phyloP scores from a whole-genome alignment of 2,797 vertebrate species.

The Pseudochirops corinnae region DNA sequence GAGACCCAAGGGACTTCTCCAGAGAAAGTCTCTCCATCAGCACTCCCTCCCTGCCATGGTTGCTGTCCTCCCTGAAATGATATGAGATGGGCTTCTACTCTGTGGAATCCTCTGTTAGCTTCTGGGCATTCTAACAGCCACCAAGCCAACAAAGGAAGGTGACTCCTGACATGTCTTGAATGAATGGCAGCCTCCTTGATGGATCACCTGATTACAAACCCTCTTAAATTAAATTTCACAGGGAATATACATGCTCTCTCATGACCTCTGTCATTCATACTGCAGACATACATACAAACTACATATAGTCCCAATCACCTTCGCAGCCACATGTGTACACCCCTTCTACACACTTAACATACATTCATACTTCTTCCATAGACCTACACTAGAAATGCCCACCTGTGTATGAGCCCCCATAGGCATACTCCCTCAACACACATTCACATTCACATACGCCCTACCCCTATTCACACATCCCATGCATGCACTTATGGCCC shows the following conservation, averaged over 20 bases:
- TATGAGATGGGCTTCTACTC: constrained; percentile 3
- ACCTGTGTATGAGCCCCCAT: neutral
- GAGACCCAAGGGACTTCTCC: constrained; percentile 75
- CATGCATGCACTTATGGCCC: neutral
- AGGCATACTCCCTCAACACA: accelerated
- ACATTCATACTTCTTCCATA: neutral
- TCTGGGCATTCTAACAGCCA: neutral
- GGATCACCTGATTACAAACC: neutral
- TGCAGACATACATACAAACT: neutral
- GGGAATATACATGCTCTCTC: neutral
- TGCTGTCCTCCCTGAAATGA: constrained; percentile 46
- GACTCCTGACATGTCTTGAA: neutral
- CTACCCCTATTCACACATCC: neutral
- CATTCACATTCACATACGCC: neutral
- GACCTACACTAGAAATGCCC: neutral
- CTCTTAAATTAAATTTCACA: neutral
- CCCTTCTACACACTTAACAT: neutral
- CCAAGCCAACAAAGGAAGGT: neutral
- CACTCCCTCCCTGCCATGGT: neutral
- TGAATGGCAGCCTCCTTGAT: neutral
- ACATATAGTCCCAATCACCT: neutral
- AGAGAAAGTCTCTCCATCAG: constrained; percentile 50
- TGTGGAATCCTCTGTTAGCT: neutral
- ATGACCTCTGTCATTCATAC: neutral
- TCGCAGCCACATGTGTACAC: neutral